Conservation (phyloP, 2,888 invertebrate genomes). For the Himalopsyche kuldschensis region DNA sequence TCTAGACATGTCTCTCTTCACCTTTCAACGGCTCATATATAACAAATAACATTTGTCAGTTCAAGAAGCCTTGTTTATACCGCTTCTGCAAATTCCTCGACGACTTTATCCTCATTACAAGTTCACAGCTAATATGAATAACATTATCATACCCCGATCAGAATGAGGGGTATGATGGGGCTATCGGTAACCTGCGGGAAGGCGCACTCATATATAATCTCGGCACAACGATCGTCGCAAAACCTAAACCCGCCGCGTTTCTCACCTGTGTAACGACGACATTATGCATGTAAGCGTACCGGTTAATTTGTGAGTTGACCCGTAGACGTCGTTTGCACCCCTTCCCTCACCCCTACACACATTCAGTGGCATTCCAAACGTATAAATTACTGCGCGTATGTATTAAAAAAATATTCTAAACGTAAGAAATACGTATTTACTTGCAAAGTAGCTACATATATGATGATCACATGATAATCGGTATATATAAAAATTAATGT, state of each 20-base stretch:
- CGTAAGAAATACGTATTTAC: too few relatives aligned
- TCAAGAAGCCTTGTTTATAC: too few relatives aligned
- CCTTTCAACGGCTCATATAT: too few relatives aligned
- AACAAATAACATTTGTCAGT: too few relatives aligned
- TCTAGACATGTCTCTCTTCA: too few relatives aligned
- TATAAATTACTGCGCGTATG: too few relatives aligned
- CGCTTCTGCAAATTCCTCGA: neutral
- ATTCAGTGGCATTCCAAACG: neutral
- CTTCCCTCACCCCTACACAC: neutral
- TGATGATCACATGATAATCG: too few relatives aligned
- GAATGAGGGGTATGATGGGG: neutral
- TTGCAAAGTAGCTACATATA: too few relatives aligned
- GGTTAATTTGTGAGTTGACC: constrained; percentile 1
- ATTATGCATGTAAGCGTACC: neutral
- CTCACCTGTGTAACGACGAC: constrained; percentile 1
- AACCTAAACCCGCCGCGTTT: neutral
- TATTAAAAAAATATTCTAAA: too few relatives aligned
- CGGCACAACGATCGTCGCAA: neutral
- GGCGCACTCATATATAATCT: neutral
- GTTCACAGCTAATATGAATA: neutral
- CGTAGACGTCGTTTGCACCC: neutral
- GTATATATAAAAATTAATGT: too few relatives aligned
- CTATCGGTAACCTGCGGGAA: neutral
- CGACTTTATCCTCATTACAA: neutral
- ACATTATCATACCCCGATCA: neutral